Percentiles rank a stretch among this genome's conserved stretches.
Conservation (phyloP, 2,888 invertebrate species). For the Caenorhabditis panamensis region DNA sequence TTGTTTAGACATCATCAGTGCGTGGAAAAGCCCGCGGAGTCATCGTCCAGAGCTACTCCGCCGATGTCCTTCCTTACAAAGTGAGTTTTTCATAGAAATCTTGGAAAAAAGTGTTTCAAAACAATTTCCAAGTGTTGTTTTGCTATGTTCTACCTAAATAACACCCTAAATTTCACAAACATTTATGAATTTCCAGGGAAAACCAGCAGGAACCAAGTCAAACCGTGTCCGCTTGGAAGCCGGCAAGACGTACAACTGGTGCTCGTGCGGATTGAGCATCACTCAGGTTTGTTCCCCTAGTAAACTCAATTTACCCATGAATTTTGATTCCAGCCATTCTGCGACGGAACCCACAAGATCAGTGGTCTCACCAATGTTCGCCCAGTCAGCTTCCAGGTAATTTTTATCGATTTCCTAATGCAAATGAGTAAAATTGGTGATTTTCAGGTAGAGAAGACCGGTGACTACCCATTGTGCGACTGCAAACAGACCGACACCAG, state of each 20-base stretch:
- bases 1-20: conserved; percentile 52
- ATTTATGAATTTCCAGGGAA: conserved; percentile 52
- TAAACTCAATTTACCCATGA: neutral
- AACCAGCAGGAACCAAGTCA: conserved; percentile 65
- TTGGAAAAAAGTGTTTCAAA: neutral
- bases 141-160: too few relatives aligned
- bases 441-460: conserved; percentile 87
- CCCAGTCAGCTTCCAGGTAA: conserved; percentile 87
- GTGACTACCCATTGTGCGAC: conserved; percentile 93
- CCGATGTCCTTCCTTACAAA: conserved; percentile 71
- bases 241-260: conserved; percentile 91
- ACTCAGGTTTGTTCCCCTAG: conserved; percentile 84
- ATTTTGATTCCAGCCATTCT: conserved; percentile 87
- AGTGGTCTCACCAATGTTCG: conserved; percentile 87
- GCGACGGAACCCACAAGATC: conserved; percentile 92
- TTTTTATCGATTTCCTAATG: neutral
- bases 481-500: conserved; percentile 95
- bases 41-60: conserved; percentile 67
- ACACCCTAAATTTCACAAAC: neutral
- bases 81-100: conserved; percentile 1
- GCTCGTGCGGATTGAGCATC: conserved; percentile 92
- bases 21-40: conserved; percentile 70
- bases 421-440: conserved; percentile 2
- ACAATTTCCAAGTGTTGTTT: neutral
- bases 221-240: conserved; percentile 81